A percentile compares a stretch with the other conserved stretches of the same genome.
Evolutionary conservation across 1,140 invertebrate genomes (phyloP).

Genomic region (Stegodyphus mimosarum): DNA sequence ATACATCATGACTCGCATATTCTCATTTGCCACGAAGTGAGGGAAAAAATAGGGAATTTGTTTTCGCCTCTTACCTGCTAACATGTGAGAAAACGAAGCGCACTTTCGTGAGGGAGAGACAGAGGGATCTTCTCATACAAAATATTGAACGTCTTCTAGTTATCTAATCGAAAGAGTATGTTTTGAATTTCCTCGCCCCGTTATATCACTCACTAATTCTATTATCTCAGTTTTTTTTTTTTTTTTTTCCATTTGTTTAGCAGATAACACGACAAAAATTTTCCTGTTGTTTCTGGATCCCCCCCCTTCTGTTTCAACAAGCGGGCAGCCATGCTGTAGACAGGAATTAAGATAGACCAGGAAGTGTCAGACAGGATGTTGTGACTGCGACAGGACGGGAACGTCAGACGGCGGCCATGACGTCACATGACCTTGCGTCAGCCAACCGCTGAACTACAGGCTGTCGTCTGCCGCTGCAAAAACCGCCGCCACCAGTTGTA

Average conservation of each 20-base stretch:
- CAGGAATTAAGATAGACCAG: constrained; percentile 37
- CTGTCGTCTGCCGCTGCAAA: background rate
- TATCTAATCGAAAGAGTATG: background rate
- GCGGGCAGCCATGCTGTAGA: background rate
- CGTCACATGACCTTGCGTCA: constrained; percentile 15
- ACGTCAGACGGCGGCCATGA: constrained; percentile 6
- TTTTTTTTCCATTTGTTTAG: background rate
- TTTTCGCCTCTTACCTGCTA: too few species aligned
- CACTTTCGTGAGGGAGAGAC: too few species aligned
- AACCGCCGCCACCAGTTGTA: constrained; percentile 15
- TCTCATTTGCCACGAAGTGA: too few species aligned
- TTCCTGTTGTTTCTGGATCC: background rate
- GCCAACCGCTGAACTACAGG: background rate
- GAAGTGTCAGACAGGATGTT: constrained; percentile 29
- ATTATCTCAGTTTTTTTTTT: background rate
- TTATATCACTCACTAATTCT: background rate
- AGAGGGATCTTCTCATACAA: too few species aligned
- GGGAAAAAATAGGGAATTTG: too few species aligned
- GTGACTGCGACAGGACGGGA: constrained; percentile 19
- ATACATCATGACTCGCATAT: too few species aligned
- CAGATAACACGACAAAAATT: too few species aligned
- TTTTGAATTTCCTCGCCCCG: background rate
- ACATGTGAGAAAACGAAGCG: too few species aligned
- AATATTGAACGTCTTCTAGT: too few species aligned
- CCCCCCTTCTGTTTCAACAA: background rate